A percentile compares a stretch with the other conserved stretches of the same genome.
phyloP scores from a whole-genome alignment of 2,888 invertebrate genomes.

The Rotaria magnacalcarata region DNA sequence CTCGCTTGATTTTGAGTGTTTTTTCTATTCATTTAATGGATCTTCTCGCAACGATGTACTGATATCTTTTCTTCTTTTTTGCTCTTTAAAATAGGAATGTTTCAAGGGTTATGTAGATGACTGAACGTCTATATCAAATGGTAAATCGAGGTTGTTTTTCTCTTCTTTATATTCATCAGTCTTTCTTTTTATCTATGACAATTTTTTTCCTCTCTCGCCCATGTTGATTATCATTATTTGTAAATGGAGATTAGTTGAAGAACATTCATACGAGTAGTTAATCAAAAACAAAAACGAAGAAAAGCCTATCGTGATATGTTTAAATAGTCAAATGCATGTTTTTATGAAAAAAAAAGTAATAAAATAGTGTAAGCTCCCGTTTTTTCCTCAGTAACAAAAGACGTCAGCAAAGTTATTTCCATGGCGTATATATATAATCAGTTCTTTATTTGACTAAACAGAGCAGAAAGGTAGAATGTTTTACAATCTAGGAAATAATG shows the following conservation, averaged over 20 bases:
- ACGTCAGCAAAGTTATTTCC: background rate
- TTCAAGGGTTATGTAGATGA: background rate
- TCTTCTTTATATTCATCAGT: background rate
- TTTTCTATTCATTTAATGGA: background rate
- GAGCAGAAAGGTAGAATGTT: background rate
- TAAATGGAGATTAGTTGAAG: background rate
- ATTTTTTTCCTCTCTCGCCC: background rate
- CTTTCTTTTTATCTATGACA: background rate
- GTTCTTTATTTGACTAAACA: background rate
- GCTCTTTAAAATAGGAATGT: background rate
- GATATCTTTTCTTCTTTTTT: background rate
- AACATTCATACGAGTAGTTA: background rate
- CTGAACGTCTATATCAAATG: background rate
- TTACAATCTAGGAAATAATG: background rate
- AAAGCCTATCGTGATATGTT: background rate
- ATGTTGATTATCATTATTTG: slow-evolving; percentile 14
- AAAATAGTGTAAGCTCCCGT: background rate
- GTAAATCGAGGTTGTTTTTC: background rate
- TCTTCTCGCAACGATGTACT: background rate
- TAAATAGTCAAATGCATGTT: background rate
- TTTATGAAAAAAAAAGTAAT: background rate
- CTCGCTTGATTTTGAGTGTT: background rate
- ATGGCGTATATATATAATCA: background rate
- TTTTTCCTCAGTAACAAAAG: background rate
- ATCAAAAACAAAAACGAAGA: background rate